Conservation (phyloP, 2,888 invertebrate genomes). For the Ischnus inquisitorius region DNA sequence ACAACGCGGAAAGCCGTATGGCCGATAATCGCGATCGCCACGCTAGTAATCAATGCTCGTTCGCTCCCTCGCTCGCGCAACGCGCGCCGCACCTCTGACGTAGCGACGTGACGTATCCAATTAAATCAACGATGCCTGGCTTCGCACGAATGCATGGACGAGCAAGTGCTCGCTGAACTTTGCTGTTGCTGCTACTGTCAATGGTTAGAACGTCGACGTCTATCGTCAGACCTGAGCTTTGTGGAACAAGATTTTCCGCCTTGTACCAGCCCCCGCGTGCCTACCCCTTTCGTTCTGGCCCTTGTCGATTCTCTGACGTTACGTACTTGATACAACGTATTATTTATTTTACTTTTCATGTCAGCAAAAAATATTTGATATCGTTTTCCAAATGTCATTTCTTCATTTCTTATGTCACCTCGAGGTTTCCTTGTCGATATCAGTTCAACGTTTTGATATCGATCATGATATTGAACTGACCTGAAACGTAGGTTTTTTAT, state of each 20-base stretch:
- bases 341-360: not conserved
- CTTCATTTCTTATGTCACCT: too few relatives aligned
- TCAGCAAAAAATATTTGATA: not conserved
- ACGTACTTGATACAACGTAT: not conserved
- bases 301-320: not conserved
- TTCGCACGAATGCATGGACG: constrained; percentile 56
- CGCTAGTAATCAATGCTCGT: constrained; percentile 52
- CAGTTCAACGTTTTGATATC: too few relatives aligned
- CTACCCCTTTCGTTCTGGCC: not conserved
- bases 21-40: constrained; percentile 24
- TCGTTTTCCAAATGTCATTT: too few relatives aligned
- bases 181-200: constrained; percentile 32
- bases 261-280: not conserved
- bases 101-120: constrained; percentile 55
- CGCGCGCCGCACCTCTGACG: constrained; percentile 12
- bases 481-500: too few relatives aligned
- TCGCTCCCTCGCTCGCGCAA: constrained; percentile 35
- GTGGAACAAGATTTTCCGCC: constrained; percentile 21
- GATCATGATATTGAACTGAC: too few relatives aligned
- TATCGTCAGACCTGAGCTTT: constrained; percentile 28
- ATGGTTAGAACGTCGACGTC: constrained; percentile 38
- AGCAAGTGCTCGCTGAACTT: constrained; percentile 20
- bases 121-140: constrained; percentile 54
- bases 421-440: too few relatives aligned
- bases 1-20: not conserved